Base-by-base conservation (phyloP, 2,888 invertebrate genomes). In the Epistrophe eligans region DNA sequence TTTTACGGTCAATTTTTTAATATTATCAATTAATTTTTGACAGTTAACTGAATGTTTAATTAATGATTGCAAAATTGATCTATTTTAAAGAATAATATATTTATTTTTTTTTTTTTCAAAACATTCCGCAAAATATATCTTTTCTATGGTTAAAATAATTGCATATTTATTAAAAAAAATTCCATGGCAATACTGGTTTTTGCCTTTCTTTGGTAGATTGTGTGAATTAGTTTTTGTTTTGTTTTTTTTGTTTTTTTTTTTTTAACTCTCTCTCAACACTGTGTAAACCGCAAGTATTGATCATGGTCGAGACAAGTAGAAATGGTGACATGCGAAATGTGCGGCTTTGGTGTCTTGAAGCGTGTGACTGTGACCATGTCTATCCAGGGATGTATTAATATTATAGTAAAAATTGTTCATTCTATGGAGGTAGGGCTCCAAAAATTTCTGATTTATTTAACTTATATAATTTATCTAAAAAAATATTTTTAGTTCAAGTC, bases 251-350 rank as follows among this genome's bases (percentile, higher is more conserved):
- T n/a, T n/a, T n/a, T n/a, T n/a, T 48, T 19, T 19, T 32, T 67
- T 13, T n/a, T 17, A 70, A 70, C 70, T 67, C 52, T 35, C 10
- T 48, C 40, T 28, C 40, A 62, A 52, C 35, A 45, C 40, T 35
- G 67, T 45, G 43, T 35, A 24, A 67, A 57, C 64, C 50, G 45
- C 52, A 66, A 24, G 45, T 67, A 85, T 73, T 81, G 84, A 85
- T 85, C 81, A 74, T 48, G 70, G 60, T 67, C 43, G 66, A 77
- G 72, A 50, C 80, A 58, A 72, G 66, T 72, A 77, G 84, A 77
- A 81, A 81, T 77, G 55, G 67, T 81, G 55, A 55, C 67, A 77
- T 73, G 81, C 70, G 77, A 85, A 67, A 38, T 70, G 24, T 24
- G 55, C 72, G 77, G 67, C 76, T 60, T 80, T 58, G 40, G 57